Evolutionary conservation across 1,140 invertebrate species (phyloP), one percentile per base, ranked within the genome.

Genomic region (Drosophila yakuba): DNA sequence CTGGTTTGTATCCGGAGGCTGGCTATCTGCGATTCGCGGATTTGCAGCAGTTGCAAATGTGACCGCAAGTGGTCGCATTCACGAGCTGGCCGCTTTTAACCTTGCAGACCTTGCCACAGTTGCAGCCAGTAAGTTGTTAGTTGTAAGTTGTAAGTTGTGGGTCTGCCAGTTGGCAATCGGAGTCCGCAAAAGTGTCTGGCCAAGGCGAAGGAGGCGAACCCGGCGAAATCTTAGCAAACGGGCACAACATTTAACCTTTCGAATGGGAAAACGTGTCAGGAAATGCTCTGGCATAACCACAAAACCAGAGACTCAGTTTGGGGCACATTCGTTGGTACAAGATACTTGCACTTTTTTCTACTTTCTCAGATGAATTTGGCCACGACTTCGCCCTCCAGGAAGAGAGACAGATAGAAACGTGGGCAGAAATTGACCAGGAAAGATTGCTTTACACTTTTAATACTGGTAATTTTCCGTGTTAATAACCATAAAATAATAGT

Each of bases 21-120:
- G 43, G 43, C 25, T 47, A 68, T 68, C 50, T 50, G 57, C 52
- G 28, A 51, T 45, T 76, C 55, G 57, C 51, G 54, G 61, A 59
- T 76, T 73, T 59, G 44, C 68, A 44, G 50, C 47, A 55, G 54
- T 43, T 23, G 58, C 48, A 59, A 59, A 71, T 56, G 48, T 44
- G 78, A 67, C 61, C 74, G 28, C 82, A 71, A 78, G 64, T 56
- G 78, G 63, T 69, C 64, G 63, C 78, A 61, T 62, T 68, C 79
- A 76, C 78, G 59, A 60, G 55, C 59, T 62, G 69, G 63, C 63
- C 63, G 55, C 68, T 82, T 71, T 69, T 88, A 88, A 88, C 83
- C 83, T 88, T 88, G 84, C 60, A 89, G 83, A 86, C 84, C 83
- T 88, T 88, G 83, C 84, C 83, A 89, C 83, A 88, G 84, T 88